Evolutionary conservation across 2,113 vertebrate genomes (phyloP), one percentile per base, ranked within the genome.

Genomic region (Psettodes erumei): DNA sequence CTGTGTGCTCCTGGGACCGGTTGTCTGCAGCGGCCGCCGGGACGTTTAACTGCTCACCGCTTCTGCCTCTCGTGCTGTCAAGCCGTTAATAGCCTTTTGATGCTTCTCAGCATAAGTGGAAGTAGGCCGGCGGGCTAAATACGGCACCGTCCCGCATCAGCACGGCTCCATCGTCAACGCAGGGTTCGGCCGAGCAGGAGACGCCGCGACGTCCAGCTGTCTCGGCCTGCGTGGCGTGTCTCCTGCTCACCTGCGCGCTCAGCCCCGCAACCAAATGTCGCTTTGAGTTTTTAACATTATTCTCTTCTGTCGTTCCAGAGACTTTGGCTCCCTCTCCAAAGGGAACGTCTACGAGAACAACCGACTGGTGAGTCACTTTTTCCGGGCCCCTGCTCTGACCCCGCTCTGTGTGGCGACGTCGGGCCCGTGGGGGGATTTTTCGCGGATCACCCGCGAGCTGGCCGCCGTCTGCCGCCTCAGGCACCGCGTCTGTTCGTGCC

Each of bases 311-410:
- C 79, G 1, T 94, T 95, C 21, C 94, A 99, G 98, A 93, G 95
- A 99, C 83, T 98, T 98, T 82, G 93, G 94, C 79, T 96, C 95
- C 0, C 96, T 99, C 73, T 98, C 96, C 70, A 98, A 98, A 92
- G 97, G 99, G 84, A 96, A 99, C 21, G 91, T 99, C 75, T 98
- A 96, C 3, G 96, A 98, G 86, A 99, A 99, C 93, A 99, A 99
- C 91, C 94, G 83, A 18, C 91, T 99, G 96, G 98, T 99, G 85
- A 97, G 98, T 97, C 88, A 58, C 0, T 65, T 48, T 63, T 37
- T 18, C 59, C 42, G 23, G n/a, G n/a, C n/a, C n/a, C n/a, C n/a
- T n/a, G n/a, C n/a, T n/a, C n/a, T n/a, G n/a, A n/a, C n/a, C n/a
- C n/a, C n/a, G n/a, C n/a, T n/a, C 54, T 56, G 40, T 6, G 1